Percentiles rank a stretch among this genome's conserved stretches.
Conservation (phyloP, 1,140 invertebrate species). For the Tetraneura akinire region DNA sequence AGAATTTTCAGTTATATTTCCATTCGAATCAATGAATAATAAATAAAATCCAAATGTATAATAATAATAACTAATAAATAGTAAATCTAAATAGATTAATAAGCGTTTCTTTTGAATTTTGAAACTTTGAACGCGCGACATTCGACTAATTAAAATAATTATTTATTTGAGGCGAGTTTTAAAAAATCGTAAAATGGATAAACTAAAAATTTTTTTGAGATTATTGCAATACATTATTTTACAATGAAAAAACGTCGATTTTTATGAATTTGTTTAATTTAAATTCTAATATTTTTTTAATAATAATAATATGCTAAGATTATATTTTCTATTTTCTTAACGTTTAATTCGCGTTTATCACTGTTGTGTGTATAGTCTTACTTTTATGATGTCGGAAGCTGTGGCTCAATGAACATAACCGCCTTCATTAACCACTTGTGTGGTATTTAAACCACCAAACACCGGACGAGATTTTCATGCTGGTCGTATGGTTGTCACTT, state of each 20-base stretch:
- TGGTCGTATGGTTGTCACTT: constrained; percentile 22
- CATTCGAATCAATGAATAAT: constrained; percentile 10
- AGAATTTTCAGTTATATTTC: neutral
- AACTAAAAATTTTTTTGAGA: no score
- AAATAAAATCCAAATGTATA: neutral
- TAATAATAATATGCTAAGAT: no score
- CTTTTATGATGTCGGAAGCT: constrained; percentile 7
- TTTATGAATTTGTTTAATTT: no score
- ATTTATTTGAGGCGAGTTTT: constrained; percentile 6
- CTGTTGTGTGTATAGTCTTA: no score
- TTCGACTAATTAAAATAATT: neutral
- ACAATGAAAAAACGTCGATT: no score
- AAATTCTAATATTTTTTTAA: no score
- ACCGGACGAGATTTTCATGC: constrained; percentile 1
- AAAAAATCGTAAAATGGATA: neutral
- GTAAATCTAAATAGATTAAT: no score
- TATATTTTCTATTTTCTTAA: no score
- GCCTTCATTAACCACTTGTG: constrained; percentile 23
- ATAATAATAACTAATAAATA: no score
- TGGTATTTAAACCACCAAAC: neutral
- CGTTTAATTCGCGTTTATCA: constrained; percentile 11
- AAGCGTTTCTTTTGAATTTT: neutral
- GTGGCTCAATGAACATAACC: neutral
- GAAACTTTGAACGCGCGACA: neutral
- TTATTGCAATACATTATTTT: constrained; percentile 10